Conservation (phyloP, 2,888 invertebrate genomes). For the Tipula vernalis region DNA sequence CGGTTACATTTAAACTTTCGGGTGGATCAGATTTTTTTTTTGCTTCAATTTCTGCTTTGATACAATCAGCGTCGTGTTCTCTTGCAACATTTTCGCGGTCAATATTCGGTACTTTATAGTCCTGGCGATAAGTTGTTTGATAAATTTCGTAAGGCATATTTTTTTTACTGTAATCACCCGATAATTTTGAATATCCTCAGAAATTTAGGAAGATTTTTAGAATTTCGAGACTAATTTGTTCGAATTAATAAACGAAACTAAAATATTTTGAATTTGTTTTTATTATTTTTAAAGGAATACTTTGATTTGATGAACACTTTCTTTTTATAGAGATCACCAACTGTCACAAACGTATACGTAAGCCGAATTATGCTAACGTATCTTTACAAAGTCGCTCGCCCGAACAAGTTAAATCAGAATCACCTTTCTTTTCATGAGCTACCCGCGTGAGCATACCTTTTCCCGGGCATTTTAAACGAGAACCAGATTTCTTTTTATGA, state of each 20-base stretch:
- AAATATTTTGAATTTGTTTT: not conserved
- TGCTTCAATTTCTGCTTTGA: not conserved
- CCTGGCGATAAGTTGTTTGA: not conserved
- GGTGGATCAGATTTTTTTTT: not conserved
- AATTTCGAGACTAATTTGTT: not conserved
- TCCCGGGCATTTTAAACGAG: not conserved
- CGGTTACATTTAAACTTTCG: not conserved
- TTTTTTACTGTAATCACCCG: not conserved
- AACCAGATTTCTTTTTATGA: not conserved
- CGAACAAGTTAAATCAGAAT: no score
- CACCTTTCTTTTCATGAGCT: no score
- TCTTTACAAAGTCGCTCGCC: not conserved
- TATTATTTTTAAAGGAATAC: not conserved
- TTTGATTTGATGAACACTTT: not conserved
- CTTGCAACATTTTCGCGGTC: not conserved
- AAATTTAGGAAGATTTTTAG: not conserved
- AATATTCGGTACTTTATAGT: not conserved
- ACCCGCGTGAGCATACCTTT: not conserved
- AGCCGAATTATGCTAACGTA: not conserved
- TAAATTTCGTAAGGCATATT: not conserved
- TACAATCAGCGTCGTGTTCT: not conserved
- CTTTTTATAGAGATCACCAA: not conserved
- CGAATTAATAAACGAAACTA: not conserved
- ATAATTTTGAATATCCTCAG: not conserved
- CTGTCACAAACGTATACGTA: not conserved